These are phyloP conservation scores for Micromesistius poutassou DNA, from an alignment of 2,797 vertebrate species.

Conservation along the genomic window DNA sequence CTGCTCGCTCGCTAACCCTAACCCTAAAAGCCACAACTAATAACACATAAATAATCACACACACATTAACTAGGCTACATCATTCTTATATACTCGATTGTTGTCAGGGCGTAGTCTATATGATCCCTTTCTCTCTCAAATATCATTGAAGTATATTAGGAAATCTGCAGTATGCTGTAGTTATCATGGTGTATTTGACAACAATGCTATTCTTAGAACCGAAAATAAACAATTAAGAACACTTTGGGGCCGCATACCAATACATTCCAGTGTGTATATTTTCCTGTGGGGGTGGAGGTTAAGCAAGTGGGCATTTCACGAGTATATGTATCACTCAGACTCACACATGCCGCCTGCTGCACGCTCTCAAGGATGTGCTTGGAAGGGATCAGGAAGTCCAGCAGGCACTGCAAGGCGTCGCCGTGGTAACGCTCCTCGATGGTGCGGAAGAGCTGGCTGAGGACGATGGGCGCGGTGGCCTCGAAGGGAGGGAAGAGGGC, in stretches of 20 bases:
- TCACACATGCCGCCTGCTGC: constrained; percentile 80
- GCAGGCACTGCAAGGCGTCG: constrained; percentile 81
- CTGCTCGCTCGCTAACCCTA: not conserved
- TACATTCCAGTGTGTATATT: not conserved
- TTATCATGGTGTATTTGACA: not conserved
- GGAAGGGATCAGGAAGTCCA: constrained; percentile 85
- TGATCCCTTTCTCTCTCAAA: not conserved
- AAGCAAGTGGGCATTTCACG: not conserved
- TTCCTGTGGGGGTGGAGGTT: not conserved
- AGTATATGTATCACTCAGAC: constrained; percentile 24
- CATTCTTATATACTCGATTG: not conserved
- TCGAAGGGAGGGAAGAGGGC: constrained; percentile 79
- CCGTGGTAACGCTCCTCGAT: constrained; percentile 78
- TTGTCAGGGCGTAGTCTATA: not conserved
- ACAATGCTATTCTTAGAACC: not conserved
- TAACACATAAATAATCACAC: not conserved
- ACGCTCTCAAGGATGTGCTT: constrained; percentile 83
- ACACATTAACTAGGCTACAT: not conserved
- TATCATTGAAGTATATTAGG: not conserved
- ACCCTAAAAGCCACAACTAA: not conserved
- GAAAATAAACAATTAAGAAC: not conserved
- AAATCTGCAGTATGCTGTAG: not conserved
- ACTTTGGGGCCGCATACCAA: not conserved
- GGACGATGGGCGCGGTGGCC: constrained; percentile 74
- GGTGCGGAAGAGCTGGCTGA: constrained; percentile 84